Conservation (phyloP, 2,888 invertebrate genomes). For the Rugalucina vietnamica region DNA sequence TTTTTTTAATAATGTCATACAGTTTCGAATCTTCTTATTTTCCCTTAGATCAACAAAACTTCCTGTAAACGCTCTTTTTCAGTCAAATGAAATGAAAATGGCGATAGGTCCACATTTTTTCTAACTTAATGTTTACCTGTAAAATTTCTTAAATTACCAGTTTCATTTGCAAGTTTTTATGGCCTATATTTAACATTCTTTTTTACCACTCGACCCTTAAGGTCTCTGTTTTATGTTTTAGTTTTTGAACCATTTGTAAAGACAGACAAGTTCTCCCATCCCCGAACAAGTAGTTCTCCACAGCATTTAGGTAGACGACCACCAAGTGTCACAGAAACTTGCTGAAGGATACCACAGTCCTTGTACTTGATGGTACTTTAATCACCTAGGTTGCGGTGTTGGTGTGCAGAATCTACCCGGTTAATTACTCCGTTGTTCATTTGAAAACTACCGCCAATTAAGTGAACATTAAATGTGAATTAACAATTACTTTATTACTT, state of each 20-base stretch:
- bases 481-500: not conserved
- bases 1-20: too few relatives aligned
- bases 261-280: not conserved
- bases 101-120: not conserved
- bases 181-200: slow-evolving; percentile 8
- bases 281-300: too few relatives aligned
- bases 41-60: too few relatives aligned
- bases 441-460: slow-evolving; percentile 6
- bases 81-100: too few relatives aligned
- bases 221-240: not conserved
- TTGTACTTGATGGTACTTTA: not conserved
- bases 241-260: not conserved
- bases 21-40: too few relatives aligned
- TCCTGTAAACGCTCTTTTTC: too few relatives aligned
- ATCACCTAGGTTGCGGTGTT: not conserved
- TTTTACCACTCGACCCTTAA: not conserved
- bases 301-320: too few relatives aligned
- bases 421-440: not conserved
- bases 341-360: not conserved
- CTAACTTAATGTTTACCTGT: not conserved
- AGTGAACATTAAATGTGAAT: not conserved
- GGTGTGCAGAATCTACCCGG: not conserved
- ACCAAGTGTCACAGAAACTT: too few relatives aligned
- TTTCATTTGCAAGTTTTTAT: slow-evolving; percentile 7
- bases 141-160: not conserved